phyloP scores from a whole-genome alignment of 2,113 vertebrate genomes.

The Oreochromis tanganicae region DNA sequence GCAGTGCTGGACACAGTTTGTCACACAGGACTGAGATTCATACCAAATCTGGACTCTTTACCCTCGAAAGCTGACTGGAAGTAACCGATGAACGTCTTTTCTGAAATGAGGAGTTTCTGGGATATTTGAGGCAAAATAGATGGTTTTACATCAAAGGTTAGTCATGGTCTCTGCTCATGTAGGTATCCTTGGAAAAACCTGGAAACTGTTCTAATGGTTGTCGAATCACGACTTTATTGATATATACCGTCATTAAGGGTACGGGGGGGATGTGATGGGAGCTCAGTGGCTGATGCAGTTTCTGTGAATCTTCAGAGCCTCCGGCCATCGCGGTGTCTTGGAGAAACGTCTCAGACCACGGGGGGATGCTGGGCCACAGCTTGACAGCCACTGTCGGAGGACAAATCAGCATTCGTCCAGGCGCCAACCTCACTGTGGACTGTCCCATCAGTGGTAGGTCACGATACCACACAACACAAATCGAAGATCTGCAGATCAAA shows the following conservation, averaged over 20 bases:
- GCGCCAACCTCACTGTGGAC: constrained; percentile 73
- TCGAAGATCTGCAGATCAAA: background rate
- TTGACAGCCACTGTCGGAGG: constrained; percentile 73
- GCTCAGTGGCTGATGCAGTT: background rate
- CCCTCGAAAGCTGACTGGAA: background rate
- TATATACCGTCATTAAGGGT: background rate
- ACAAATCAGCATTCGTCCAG: constrained; percentile 56
- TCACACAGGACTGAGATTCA: background rate
- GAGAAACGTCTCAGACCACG: constrained; percentile 70
- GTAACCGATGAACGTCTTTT: background rate
- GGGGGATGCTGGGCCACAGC: constrained; percentile 8
- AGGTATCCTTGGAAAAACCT: background rate
- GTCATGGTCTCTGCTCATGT: background rate
- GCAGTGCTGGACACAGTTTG: background rate
- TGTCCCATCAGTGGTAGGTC: constrained; percentile 82
- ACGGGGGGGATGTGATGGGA: background rate
- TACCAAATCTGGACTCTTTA: background rate
- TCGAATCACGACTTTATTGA: background rate
- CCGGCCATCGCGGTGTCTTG: constrained; percentile 73
- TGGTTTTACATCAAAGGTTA: background rate
- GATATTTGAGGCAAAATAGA: background rate
- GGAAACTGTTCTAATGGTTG: background rate
- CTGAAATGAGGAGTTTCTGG: background rate
- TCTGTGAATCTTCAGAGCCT: constrained; percentile 54
- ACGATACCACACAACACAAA: background rate